Evolutionary conservation across 2,888 invertebrate species (phyloP), one percentile per base, ranked within the genome.

Genomic region (Arenicola marina): DNA sequence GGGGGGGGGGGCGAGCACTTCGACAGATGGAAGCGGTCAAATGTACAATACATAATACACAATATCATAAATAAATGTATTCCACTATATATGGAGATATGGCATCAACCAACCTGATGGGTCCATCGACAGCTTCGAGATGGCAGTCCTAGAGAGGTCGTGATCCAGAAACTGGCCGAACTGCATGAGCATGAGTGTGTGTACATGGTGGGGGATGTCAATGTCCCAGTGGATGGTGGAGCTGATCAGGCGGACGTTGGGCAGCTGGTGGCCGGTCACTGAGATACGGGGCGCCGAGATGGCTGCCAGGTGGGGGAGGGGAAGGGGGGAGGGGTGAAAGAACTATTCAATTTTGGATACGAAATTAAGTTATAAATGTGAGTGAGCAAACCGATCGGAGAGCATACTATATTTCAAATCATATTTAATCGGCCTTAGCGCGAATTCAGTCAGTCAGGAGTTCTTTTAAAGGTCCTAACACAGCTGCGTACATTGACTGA

Each of bases 131-230:
- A 67, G 60, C 31, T 67, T 69, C 28, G 54, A 58, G 33, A 71
- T 62, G 24, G 74, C 72, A 0, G 74, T 72, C 45, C 68, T 63
- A 18, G 69, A 68, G 21, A 74, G 63, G 64, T 75, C 75, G 38
- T 75, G 75, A 59, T 72, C 73, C 7, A 74, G 46, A 51, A 75
- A 69, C 63, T 75, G 75, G 2, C 74, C 74, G 56, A 66, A 69
- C 57, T 70, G 68, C 74, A 74, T 74, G 38, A 68, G 51, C 66
- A 73, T 67, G 28, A 65, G 62, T 1, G 70, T 66, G 48, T 55
- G 56, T 7, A 61, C 58, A 7, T 55, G 59, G 32, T 63, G 61
- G 0, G 61, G 64, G 4, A 24, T 51, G 38, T 61, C 58, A 4
- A 61, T 56, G 32, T 63, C 68, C 57, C 62, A 62, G 44, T 69